These are phyloP conservation scores for Thalassophryne amazonica DNA, from an alignment of 2,797 vertebrate genomes.

Conservation along the genomic window DNA sequence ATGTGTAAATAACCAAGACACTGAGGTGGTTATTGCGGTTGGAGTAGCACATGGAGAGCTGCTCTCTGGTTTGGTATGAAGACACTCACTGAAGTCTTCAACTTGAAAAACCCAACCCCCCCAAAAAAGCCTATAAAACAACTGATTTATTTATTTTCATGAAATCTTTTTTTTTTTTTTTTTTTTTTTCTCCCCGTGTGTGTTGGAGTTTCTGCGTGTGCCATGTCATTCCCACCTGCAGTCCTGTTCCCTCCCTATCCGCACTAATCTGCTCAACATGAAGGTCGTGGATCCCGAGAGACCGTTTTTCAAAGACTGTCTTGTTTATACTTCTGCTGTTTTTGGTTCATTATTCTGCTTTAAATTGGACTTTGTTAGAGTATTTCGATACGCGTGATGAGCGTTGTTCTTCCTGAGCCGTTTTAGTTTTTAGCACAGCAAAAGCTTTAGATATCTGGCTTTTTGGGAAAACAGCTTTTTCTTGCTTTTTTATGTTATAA, in stretches of 20 bases:
- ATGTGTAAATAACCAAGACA: conserved; percentile 86
- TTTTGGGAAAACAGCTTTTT: neutral
- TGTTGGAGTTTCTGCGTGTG: conserved; percentile 1
- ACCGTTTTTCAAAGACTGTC: neutral
- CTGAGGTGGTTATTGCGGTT: conserved; percentile 20
- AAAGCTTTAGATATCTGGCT: too few relatives aligned
- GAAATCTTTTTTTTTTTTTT: conserved; percentile 75
- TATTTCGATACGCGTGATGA: too few relatives aligned
- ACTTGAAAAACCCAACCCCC: conserved; percentile 32
- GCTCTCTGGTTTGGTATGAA: conserved; percentile 12
- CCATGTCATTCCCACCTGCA: conserved; percentile 65
- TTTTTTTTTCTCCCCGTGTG: conserved; percentile 54
- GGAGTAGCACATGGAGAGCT: neutral
- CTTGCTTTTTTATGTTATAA: neutral
- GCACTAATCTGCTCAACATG: conserved; percentile 11
- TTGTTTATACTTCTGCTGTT: neutral
- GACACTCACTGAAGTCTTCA: conserved; percentile 17
- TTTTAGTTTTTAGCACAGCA: conserved; percentile 9
- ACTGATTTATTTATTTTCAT: conserved; percentile 3
- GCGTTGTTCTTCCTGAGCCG: conserved; percentile 5
- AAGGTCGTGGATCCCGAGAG: conserved; percentile 13
- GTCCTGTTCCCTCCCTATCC: conserved; percentile 31
- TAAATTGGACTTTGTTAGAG: neutral
- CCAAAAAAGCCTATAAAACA: conserved; percentile 55
- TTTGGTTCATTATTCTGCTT: neutral